Percentiles rank a stretch among this genome's conserved stretches.
Conservation (phyloP, 2,888 invertebrate genomes). For the Pardosa pseudoannulata region DNA sequence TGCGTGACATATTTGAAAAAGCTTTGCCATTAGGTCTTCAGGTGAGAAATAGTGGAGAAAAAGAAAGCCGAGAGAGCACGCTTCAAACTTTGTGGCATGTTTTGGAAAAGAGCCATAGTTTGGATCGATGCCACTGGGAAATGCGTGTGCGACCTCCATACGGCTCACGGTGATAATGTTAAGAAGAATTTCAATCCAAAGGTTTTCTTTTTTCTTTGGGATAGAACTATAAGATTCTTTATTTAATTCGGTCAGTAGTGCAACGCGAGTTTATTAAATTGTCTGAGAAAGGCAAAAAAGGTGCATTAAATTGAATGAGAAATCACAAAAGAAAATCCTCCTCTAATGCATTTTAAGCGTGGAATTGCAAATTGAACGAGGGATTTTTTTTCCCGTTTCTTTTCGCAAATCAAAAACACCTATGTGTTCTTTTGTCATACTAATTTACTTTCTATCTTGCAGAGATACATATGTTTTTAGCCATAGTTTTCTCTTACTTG, state of each 20-base stretch:
- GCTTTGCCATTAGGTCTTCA: conserved; percentile 52
- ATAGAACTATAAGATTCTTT: conserved; percentile 32
- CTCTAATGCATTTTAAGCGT: neutral
- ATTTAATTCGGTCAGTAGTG: conserved; percentile 46
- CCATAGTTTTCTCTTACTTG: no score
- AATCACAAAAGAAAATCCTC: neutral
- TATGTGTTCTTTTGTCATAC: no score
- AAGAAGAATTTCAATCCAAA: conserved; percentile 42
- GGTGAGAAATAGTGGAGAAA: conserved; percentile 54
- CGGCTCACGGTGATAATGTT: conserved; percentile 32
- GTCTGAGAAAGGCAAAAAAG: conserved; percentile 10
- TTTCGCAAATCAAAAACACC: no score
- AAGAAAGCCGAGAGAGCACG: conserved; percentile 31
- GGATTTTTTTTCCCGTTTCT: no score
- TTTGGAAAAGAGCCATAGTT: conserved; percentile 61
- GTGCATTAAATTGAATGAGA: neutral
- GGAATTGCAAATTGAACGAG: neutral
- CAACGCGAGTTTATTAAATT: conserved; percentile 34
- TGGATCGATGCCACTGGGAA: conserved; percentile 45
- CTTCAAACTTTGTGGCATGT: conserved; percentile 62
- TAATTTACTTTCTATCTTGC: no score
- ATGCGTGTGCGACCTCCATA: conserved; percentile 64
- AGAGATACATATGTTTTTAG: no score
- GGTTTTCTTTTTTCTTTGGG: conserved; percentile 25
- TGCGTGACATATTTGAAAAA: conserved; percentile 36